Evolutionary conservation across 1,140 invertebrate species (phyloP), one percentile per base, ranked within the genome.

Genomic region (Drosophila ambigua): DNA sequence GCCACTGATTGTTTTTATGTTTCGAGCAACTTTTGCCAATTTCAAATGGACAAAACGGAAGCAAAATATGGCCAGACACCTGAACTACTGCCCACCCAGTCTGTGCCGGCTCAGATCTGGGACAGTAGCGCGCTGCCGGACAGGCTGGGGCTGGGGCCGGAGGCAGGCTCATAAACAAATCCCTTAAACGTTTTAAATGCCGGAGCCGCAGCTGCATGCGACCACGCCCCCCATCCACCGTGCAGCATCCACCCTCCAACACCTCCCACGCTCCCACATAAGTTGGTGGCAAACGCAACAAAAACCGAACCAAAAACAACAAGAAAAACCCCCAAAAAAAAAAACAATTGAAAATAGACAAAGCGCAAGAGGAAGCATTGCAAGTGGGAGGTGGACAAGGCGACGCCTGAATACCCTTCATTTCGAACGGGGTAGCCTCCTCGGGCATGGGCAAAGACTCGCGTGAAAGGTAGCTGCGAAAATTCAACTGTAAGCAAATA

Each of bases 111-210:
- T 26, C 43, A 41, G 31, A 31, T 31, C 8, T 31, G 31, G 31
- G 31, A 31, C 31, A 31, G 7, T 8, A 7, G 20, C 2, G 20
- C 28, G 1, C 28, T 31, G 28, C 28, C 7, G 28, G 7, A 31
- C 28, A 31, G 7, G 7, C 28, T 20, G 20, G 7, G 31, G 31
- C 31, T 7, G 9, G 31, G 8, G 7, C 28, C 28, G 2, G 7
- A 7, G 28, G 8, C 23, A 43, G 45, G 55, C 76, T 74, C 77
- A 85, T 85, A 85, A 85, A 85, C 81, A 85, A 85, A 85, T 85
- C 81, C 81, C 81, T 85, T 85, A 85, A 85, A 85, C 81, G 82
- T 81, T 75, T 84, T 85, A 85, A 87, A 87, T 87, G 81, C 81
- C 77, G 57, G 81, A 77, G 64, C 58, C 64, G 20, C 73, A 87